Percentiles rank a stretch among this genome's conserved stretches.
phyloP scores from a whole-genome alignment of 2,888 invertebrate genomes.

The Drymonia ruficornis region DNA sequence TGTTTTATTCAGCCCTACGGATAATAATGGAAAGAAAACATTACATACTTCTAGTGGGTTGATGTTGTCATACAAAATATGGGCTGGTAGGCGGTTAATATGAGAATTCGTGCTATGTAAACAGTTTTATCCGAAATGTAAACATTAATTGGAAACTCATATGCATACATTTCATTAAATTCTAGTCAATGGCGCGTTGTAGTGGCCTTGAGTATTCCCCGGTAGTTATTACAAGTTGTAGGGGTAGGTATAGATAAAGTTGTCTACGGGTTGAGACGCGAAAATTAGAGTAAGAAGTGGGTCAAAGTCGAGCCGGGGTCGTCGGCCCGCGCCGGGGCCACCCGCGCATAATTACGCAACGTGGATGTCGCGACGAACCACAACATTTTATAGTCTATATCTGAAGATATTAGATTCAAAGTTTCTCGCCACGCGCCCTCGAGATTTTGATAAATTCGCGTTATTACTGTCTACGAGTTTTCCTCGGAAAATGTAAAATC shows the following conservation, averaged over 20 bases:
- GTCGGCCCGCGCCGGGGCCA: conserved; percentile 60
- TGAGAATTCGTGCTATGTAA: background rate
- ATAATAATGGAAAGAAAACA: conserved; percentile 71
- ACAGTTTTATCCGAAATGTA: background rate
- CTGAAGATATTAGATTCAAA: conserved; percentile 36
- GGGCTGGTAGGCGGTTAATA: conserved; percentile 13
- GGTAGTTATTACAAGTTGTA: conserved; percentile 43
- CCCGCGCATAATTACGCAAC: conserved; percentile 78
- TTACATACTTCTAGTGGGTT: conserved; percentile 44
- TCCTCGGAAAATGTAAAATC: conserved; percentile 41
- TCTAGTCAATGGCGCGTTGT: background rate
- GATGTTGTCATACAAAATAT: conserved; percentile 34
- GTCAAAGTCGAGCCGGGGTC: conserved; percentile 81
- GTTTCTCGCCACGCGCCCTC: conserved; percentile 24
- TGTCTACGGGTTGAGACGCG: conserved; percentile 70
- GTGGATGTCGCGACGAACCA: conserved; percentile 59
- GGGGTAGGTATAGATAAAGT: conserved; percentile 53
- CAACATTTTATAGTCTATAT: conserved; percentile 39
- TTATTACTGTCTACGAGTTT: conserved; percentile 47
- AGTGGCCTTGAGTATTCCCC: conserved; percentile 6
- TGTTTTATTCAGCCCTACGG: conserved; percentile 54
- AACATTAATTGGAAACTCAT: background rate
- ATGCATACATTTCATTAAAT: background rate
- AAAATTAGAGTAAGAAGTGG: conserved; percentile 81
- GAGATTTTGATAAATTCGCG: conserved; percentile 43